A percentile compares a stretch with the other conserved stretches of the same genome.
These are phyloP conservation scores for Tursiops truncatus DNA, from an alignment of 2,113 vertebrate genomes.

Conservation along the genomic window DNA sequence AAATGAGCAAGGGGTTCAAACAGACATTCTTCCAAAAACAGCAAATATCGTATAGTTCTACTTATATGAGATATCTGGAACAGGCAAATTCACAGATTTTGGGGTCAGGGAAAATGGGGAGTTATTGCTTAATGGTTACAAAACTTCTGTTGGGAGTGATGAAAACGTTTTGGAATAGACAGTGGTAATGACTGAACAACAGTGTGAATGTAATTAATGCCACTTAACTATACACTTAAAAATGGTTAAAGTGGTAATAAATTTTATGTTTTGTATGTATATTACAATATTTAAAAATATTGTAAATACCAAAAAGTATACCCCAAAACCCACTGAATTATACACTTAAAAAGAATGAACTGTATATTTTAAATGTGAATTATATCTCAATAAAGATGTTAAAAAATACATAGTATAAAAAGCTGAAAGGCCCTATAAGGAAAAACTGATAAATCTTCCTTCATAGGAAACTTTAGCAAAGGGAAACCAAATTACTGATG, in stretches of 20 bases:
- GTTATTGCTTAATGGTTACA: not conserved
- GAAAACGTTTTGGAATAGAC: not conserved
- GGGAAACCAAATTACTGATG: not conserved
- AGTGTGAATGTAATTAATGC: not conserved
- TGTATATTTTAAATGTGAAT: not conserved
- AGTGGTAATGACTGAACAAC: not conserved
- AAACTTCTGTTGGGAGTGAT: not conserved
- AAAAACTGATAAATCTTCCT: not conserved
- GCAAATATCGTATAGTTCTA: not conserved
- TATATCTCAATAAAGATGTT: not conserved
- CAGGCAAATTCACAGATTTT: not conserved
- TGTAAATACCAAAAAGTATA: not conserved
- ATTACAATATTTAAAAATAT: not conserved
- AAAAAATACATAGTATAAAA: not conserved
- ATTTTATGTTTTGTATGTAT: not conserved
- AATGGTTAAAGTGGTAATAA: not conserved
- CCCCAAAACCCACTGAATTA: not conserved
- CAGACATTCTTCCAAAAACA: not conserved
- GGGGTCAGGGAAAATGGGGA: not conserved
- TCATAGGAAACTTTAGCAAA: not conserved
- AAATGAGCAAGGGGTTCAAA: not conserved
- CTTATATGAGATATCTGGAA: not conserved
- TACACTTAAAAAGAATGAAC: not conserved
- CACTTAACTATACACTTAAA: not conserved
- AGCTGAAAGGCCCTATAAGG: not conserved